A percentile compares a stretch with the other conserved stretches of the same genome.
Evolutionary conservation across 1,140 invertebrate species (phyloP).

Genomic region (Brachionus manjavacas): DNA sequence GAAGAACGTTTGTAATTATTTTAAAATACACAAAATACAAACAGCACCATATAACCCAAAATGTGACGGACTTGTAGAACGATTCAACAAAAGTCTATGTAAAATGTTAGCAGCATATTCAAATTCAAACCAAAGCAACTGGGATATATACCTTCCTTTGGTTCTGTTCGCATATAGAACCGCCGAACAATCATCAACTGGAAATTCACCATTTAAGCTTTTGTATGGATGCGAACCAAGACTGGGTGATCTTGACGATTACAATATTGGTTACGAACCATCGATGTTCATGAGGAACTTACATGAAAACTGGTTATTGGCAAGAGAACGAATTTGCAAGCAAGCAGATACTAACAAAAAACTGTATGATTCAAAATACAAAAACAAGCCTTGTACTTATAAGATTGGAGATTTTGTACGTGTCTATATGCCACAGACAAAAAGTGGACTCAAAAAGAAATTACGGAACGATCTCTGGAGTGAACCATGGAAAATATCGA

Average conservation of each 20-base stretch:
- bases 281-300: neutral
- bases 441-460: too few species aligned
- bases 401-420: too few species aligned
- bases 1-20: constrained; percentile 44
- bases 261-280: neutral
- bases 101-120: constrained; percentile 44
- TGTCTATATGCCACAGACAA: too few species aligned
- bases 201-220: constrained; percentile 48
- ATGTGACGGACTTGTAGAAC: constrained; percentile 49
- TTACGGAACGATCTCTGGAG: too few species aligned
- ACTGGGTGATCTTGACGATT: neutral
- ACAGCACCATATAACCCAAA: constrained; percentile 49
- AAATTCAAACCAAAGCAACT: constrained; percentile 47
- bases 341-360: too few species aligned
- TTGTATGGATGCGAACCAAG: constrained; percentile 47
- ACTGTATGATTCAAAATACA: neutral
- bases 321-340: too few species aligned
- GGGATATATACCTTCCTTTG: constrained; percentile 49
- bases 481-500: too few species aligned
- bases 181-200: constrained; percentile 45
- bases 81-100: constrained; percentile 48
- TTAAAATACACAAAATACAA: constrained; percentile 42
- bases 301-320: neutral
- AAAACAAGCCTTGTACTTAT: neutral
- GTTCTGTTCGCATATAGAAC: constrained; percentile 49